phyloP scores from a whole-genome alignment of 2,888 invertebrate genomes.

The Furcula furcula region DNA sequence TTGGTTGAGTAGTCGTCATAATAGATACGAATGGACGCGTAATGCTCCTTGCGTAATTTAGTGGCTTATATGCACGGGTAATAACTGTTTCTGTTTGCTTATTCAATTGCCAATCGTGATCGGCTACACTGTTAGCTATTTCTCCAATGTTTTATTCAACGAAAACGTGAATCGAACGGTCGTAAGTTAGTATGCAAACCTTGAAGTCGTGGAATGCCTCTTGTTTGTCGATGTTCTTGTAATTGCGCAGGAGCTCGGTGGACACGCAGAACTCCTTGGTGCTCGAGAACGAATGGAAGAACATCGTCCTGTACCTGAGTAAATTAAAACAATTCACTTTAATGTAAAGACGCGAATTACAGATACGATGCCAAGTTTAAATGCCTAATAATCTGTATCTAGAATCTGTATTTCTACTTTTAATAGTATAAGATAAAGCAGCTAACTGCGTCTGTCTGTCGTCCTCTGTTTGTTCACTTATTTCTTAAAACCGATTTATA shows the following conservation, averaged over 20 bases:
- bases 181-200: slow-evolving; percentile 60
- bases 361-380: slow-evolving; percentile 17
- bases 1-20: neutral
- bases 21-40: neutral
- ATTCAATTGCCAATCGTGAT: slow-evolving; percentile 3
- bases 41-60: neutral
- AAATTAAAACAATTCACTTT: slow-evolving; percentile 19
- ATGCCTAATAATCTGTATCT: too few relatives aligned
- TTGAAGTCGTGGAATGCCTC: slow-evolving; percentile 87
- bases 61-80: slow-evolving; percentile 5
- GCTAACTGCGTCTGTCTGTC: too few relatives aligned
- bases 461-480: too few relatives aligned
- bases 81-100: slow-evolving; percentile 3
- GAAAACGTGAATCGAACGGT: slow-evolving; percentile 8
- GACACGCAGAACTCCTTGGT: slow-evolving; percentile 91
- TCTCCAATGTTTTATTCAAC: slow-evolving; percentile 9
- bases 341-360: slow-evolving; percentile 12
- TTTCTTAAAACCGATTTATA: too few relatives aligned
- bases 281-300: slow-evolving; percentile 92
- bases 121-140: slow-evolving; percentile 8
- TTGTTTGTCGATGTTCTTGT: slow-evolving; percentile 84
- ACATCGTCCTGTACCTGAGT: slow-evolving; percentile 84
- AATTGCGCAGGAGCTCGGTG: slow-evolving; percentile 87
- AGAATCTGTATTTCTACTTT: too few relatives aligned
- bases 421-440: too few relatives aligned